These are phyloP conservation scores for Equus quagga DNA, from an alignment of 2,113 vertebrate species.

Conservation along the genomic window DNA sequence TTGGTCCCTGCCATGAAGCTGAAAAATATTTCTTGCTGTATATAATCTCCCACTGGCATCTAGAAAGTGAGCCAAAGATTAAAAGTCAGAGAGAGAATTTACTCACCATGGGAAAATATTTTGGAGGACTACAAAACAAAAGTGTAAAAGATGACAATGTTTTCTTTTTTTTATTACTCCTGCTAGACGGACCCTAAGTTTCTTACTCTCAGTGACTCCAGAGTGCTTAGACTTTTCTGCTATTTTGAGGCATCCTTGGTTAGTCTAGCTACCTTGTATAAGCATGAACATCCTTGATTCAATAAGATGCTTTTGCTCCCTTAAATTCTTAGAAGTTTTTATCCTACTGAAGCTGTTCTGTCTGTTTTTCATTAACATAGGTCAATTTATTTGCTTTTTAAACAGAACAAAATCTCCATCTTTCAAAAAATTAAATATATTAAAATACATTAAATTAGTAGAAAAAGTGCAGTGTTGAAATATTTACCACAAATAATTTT, in stretches of 20 bases:
- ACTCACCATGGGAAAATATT: not conserved
- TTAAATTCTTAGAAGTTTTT: not conserved
- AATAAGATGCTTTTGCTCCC: not conserved
- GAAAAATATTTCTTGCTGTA: not conserved
- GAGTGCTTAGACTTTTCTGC: not conserved
- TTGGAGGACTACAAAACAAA: not conserved
- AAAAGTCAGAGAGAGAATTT: not conserved
- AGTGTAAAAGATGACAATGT: not conserved
- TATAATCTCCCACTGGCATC: not conserved
- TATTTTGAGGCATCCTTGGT: not conserved
- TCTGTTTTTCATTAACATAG: not conserved
- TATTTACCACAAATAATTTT: not conserved
- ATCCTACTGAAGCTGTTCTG: not conserved
- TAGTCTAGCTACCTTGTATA: not conserved
- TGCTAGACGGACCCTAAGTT: not conserved
- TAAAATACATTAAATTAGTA: not conserved
- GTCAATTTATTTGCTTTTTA: not conserved
- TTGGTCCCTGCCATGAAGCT: constrained; percentile 7
- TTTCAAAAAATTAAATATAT: not conserved
- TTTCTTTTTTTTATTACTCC: not conserved
- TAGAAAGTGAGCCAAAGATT: not conserved
- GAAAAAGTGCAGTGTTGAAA: not conserved
- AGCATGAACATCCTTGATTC: not conserved
- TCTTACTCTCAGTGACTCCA: not conserved
- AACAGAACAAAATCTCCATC: not conserved